These are phyloP conservation scores for Piprites chloris DNA, from an alignment of 2,113 vertebrate species.

Conservation along the genomic window DNA sequence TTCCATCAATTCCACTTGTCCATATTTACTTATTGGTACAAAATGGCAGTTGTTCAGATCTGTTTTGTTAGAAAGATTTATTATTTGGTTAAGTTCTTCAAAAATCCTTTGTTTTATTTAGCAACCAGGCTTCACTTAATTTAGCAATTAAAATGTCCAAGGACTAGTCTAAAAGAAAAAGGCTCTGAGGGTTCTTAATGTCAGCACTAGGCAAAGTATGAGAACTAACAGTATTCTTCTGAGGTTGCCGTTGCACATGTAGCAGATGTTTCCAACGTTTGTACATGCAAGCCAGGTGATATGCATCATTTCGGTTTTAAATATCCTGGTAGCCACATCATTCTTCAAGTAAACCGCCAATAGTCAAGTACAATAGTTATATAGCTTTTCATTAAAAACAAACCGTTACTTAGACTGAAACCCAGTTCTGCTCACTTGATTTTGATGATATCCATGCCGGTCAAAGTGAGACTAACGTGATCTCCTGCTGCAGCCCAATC, in stretches of 20 bases:
- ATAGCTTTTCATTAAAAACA: slow-evolving; percentile 55
- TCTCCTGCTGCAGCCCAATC: slow-evolving; percentile 98
- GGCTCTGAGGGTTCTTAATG: background rate
- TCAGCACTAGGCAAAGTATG: background rate
- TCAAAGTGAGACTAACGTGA: slow-evolving; percentile 94
- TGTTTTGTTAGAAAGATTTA: background rate
- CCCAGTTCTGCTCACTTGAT: slow-evolving; percentile 87
- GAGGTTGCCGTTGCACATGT: slow-evolving; percentile 40
- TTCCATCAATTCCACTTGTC: background rate
- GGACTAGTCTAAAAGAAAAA: background rate
- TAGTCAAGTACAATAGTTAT: slow-evolving; percentile 25
- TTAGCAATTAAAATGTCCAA: background rate
- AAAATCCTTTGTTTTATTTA: background rate
- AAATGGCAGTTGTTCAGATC: background rate
- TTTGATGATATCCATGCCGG: slow-evolving; percentile 99
- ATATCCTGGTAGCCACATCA: slow-evolving; percentile 64
- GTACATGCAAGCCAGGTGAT: slow-evolving; percentile 29
- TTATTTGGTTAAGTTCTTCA: background rate
- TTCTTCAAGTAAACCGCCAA: slow-evolving; percentile 56
- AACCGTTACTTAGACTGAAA: slow-evolving; percentile 64
- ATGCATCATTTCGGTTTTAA: slow-evolving; percentile 50
- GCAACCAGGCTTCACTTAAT: background rate
- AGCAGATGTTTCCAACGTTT: slow-evolving; percentile 65
- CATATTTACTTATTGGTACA: background rate
- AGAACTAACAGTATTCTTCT: slow-evolving; percentile 8